Base-by-base conservation (phyloP, 2,113 vertebrate genomes). In the Dolichallabes microphthalmus region DNA sequence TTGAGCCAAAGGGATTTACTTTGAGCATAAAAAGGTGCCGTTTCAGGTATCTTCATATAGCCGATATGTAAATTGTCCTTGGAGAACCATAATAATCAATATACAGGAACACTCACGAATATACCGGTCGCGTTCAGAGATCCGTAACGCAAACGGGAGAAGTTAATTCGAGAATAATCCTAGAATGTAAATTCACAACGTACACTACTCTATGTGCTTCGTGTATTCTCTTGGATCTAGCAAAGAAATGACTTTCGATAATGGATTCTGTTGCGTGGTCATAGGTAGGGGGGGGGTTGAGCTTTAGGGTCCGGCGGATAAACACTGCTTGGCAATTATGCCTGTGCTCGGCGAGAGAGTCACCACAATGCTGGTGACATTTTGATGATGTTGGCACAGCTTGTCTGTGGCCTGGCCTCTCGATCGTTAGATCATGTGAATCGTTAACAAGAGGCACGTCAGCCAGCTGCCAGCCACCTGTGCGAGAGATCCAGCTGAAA, bases 381-480 rank as follows among this genome's bases (percentile, higher is more conserved):
- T 86, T 83, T 83, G 84, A 61, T 75, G 84, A 45, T 86, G 84
- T 86, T 88, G 84, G 81, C 81, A 81, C 35, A 27, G 58, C 68
- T 84, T 32, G 82, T 75, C 76, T 73, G 86, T 88, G 89, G 80
- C 88, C 87, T 76, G 45, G 76, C 55, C 82, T 88, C 66, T 88
- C 66, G 63, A 66, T 27, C 82, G 68, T 58, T 82, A 75, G 75
- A 74, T 60, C 82, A 75, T 87, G 81, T 58, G 35, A 77, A 79
- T 82, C 82, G 82, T 86, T 82, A 88, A 86, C 22, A 68, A 66
- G 58, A 82, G 60, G 84, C 83, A 0, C 80, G 88, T 85, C 88
- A 85, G 86, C 87, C 79, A 91, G 90, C 90, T 93, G 94, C 92
- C 93, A 93, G 92, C 94, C 94, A 95, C 91, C 92, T 93, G 89